Base-by-base conservation (phyloP, 2,888 invertebrate species). In the Mythimna impura region DNA sequence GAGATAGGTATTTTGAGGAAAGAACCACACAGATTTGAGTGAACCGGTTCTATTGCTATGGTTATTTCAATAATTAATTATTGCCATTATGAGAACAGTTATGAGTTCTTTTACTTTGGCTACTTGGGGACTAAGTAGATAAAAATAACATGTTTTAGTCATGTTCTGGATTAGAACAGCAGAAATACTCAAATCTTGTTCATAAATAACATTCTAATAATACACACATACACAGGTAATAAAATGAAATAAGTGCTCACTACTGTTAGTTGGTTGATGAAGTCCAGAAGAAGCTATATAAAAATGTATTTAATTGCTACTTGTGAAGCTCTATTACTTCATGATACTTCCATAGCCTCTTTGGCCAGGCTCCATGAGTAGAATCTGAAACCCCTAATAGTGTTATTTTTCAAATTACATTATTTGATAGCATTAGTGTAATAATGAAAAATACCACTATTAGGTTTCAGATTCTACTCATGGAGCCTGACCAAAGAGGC, bases 161-260 rank as follows among this genome's bases (percentile, higher is more conserved):
- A 52, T 47, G 30, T 58, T 67, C 50, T 61, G 25, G 52, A 36
- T 34, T 57, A 36, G 8, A n/a, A n/a, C 30, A 36, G 22, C 17
- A 47, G 25, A 43, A 68, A 34, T 43, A 12, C 25, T 54, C n/a
- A 17, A 63, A 58, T 58, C 10, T 25, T 12, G 8, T 52, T 63
- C 52, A 10, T 57, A 40, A 40, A 40, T 66, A 52, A 57, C 22
- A 61, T 66, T 65, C 20, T 65, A 65, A 5, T 73, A 65, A 0
- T 58, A 72, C 30, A 54, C 50, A 17, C 20, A 47, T 17, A 20
- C 47, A 1, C 12, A 40, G 36, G 60, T 60, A 40, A 34, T 71
- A 30, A 9, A 58, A 14, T 50, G 22, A 52, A 47, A 36, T 50
- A 12, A 6, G 5, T 67, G 14, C 20, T 52, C 22, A 43, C 9